Base-by-base conservation (phyloP, 2,113 vertebrate species). In the Daboia siamensis region DNA sequence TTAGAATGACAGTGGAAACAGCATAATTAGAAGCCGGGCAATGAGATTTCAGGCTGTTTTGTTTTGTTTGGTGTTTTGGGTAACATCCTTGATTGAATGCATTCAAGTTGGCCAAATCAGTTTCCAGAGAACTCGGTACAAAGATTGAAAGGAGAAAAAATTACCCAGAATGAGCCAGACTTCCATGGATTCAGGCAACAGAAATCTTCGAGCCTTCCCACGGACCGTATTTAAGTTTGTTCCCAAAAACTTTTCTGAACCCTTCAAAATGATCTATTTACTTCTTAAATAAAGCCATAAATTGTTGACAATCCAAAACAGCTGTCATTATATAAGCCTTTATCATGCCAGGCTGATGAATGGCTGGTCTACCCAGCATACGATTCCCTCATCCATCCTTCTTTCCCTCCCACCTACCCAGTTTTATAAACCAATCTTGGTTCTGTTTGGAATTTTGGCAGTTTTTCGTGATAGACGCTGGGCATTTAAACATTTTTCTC, bases 281-380 rank as follows among this genome's bases (percentile, higher is more conserved):
- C 90, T 96, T 95, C 94, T 95, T 96, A 96, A 95, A 95, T 86
- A 94, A 95, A 96, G 91, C 93, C 52, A 93, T 94, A 95, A 95
- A 95, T 93, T 87, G 93, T 92, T 93, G 94, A 91, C 96, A 93
- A 90, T 91, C 3, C 4, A 69, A 96, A 51, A 95, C 96, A 97
- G 95, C 95, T 96, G 93, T 90, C 95, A 95, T 29, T 95, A 96
- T 95, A 93, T 85, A 91, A 86, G 51, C 61, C 93, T 97, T 95
- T 95, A 95, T 95, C 69, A 94, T 95, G 94, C 95, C 93, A 52
- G 11, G 24, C 95, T 89, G 93, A 92, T 89, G 94, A 48, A 95
- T 94, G 95, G 96, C 93, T 6, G 64, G 24, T 89, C 94, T 91
- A 87, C 51, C 93, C 89, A 57, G 0, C 33, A 86, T 8, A 20